These are phyloP conservation scores for Ochropleura plecta DNA, from an alignment of 2,888 invertebrate species.

Conservation along the genomic window DNA sequence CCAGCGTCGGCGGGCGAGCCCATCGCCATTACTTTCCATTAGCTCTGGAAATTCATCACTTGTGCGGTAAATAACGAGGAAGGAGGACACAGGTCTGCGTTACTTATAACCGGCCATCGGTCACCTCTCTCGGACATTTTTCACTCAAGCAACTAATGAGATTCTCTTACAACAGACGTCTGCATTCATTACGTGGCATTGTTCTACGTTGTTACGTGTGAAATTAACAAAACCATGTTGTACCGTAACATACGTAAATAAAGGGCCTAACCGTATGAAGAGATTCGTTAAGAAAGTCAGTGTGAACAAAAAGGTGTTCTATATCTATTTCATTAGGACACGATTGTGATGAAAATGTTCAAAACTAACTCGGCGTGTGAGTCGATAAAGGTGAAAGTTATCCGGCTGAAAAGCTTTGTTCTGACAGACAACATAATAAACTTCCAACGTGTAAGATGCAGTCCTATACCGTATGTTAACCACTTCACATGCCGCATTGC, in stretches of 20 bases:
- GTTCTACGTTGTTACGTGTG: slow-evolving; percentile 68
- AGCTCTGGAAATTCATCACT: slow-evolving; percentile 75
- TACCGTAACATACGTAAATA: slow-evolving; percentile 37
- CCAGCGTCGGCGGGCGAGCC: slow-evolving; percentile 62
- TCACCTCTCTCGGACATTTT: slow-evolving; percentile 74
- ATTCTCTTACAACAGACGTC: slow-evolving; percentile 69
- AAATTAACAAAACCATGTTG: slow-evolving; percentile 63
- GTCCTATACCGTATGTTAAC: slow-evolving; percentile 48
- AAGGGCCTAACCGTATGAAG: slow-evolving; percentile 5
- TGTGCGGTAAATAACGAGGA: slow-evolving; percentile 66
- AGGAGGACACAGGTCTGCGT: slow-evolving; percentile 60
- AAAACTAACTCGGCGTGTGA: slow-evolving; percentile 1
- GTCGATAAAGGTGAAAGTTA: slow-evolving; percentile 29
- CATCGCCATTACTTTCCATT: slow-evolving; percentile 75
- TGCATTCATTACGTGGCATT: slow-evolving; percentile 74
- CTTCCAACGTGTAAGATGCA: slow-evolving; percentile 26
- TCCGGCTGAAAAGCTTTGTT: slow-evolving; percentile 16
- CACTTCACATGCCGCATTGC: slow-evolving; percentile 78
- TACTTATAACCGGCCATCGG: slow-evolving; percentile 74
- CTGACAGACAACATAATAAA: slow-evolving; percentile 23
- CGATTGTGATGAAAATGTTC: slow-evolving; percentile 31
- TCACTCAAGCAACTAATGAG: slow-evolving; percentile 76
- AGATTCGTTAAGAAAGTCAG: slow-evolving; percentile 29
- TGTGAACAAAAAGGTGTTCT: slow-evolving; percentile 25
- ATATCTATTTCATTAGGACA: slow-evolving; percentile 29